phyloP scores from a whole-genome alignment of 1,140 invertebrate genomes.

The Idris sp. region DNA sequence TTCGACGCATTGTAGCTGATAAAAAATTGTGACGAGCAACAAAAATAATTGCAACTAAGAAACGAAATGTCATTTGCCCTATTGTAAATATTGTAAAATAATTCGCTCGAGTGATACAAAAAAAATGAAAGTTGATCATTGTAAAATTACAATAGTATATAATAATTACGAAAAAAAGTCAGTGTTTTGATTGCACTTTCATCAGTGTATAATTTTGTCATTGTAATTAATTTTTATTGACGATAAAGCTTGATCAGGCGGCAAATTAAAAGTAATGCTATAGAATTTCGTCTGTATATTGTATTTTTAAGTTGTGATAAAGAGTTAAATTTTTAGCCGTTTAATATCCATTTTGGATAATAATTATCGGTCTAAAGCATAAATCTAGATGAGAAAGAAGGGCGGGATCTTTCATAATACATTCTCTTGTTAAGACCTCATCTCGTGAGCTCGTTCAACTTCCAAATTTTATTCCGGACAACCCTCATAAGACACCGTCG shows the following conservation, averaged over 20 bases:
- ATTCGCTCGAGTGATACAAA: neutral
- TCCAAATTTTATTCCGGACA: constrained; percentile 36
- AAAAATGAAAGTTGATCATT: constrained; percentile 36
- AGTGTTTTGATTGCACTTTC: no score
- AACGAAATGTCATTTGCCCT: constrained; percentile 35
- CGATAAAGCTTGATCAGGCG: constrained; percentile 21
- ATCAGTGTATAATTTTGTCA: no score
- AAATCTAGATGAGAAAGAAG: constrained; percentile 57
- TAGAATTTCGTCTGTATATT: constrained; percentile 32
- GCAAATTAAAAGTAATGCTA: constrained; percentile 35
- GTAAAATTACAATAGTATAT: no score
- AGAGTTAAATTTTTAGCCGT: constrained; percentile 41
- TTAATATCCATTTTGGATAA: constrained; percentile 39
- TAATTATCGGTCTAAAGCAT: constrained; percentile 51
- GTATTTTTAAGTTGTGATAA: constrained; percentile 27
- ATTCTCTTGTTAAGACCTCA: constrained; percentile 42
- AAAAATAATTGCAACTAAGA: constrained; percentile 11
- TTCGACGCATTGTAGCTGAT: constrained; percentile 16
- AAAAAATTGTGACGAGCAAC: constrained; percentile 44
- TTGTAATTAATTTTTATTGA: constrained; percentile 31
- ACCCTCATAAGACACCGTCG: constrained; percentile 11
- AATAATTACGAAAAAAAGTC: no score
- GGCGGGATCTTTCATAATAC: constrained; percentile 54
- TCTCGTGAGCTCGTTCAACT: constrained; percentile 14
- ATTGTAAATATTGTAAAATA: no score